Percentiles rank a stretch among this genome's conserved stretches.
Conservation (phyloP, 2,888 invertebrate genomes). For the Gastracanthus pulcherrimus region DNA sequence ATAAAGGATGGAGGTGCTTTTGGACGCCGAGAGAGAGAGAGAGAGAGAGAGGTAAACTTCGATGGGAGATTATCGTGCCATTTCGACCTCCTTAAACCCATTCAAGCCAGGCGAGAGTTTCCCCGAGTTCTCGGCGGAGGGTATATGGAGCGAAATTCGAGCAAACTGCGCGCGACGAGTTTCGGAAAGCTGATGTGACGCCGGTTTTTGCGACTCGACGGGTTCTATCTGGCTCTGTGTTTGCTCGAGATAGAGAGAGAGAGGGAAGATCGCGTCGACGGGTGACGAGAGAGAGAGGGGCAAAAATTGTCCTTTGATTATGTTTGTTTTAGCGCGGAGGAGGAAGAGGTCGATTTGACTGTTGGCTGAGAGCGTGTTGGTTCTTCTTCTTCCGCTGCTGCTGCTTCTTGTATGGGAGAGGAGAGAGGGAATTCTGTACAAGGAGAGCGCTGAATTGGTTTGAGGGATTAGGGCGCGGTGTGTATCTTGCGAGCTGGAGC, state of each 20-base stretch:
- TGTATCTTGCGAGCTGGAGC: neutral
- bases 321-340: constrained; percentile 41
- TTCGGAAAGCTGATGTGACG: neutral
- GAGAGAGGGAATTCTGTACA: no score
- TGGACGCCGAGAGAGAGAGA: neutral
- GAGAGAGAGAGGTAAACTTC: neutral
- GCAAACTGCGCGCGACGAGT: constrained; percentile 26
- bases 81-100: constrained; percentile 52
- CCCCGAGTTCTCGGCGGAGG: no score
- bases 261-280: neutral
- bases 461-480: neutral
- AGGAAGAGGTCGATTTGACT: constrained; percentile 27
- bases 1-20: neutral
- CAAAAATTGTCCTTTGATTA: constrained; percentile 56
- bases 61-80: constrained; percentile 47
- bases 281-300: neutral
- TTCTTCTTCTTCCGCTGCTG: neutral
- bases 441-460: neutral
- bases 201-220: neutral
- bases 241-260: neutral
- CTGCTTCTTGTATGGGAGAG: neutral
- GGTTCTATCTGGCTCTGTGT: constrained; percentile 6
- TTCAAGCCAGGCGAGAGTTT: constrained; percentile 25
- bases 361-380: neutral
- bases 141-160: no score